Conservation (phyloP, 2,888 invertebrate species). For the Gortyna flavago region DNA sequence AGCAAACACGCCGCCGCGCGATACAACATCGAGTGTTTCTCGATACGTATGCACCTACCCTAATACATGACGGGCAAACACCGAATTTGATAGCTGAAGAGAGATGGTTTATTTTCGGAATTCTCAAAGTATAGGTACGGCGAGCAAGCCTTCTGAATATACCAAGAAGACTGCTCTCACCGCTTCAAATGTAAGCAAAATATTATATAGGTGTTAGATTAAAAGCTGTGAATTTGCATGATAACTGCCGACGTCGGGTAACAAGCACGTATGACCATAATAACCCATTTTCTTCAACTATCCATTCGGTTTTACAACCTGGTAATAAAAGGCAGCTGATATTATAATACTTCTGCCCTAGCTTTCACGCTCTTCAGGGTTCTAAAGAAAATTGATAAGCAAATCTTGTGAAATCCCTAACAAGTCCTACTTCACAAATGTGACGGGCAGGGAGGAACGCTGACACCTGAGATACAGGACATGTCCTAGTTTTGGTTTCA, state of each 20-base stretch:
- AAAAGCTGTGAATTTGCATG: conserved; percentile 44
- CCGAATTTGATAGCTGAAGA: conserved; percentile 51
- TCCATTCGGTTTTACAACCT: conserved; percentile 38
- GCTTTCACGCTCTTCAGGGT: conserved; percentile 9
- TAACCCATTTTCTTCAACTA: conserved; percentile 46
- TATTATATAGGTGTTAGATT: not conserved
- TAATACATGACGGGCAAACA: conserved; percentile 59
- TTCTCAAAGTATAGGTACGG: not conserved
- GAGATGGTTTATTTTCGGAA: conserved; percentile 28
- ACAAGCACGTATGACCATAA: conserved; percentile 38
- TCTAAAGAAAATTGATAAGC: not conserved
- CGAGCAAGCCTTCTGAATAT: not conserved
- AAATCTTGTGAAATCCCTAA: not conserved
- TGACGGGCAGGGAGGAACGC: not conserved
- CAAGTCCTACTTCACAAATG: not conserved
- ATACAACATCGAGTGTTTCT: conserved; percentile 64
- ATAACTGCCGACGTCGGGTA: conserved; percentile 24
- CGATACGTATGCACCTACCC: conserved; percentile 60
- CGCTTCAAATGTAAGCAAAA: not conserved
- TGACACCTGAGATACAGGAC: not conserved
- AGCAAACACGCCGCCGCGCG: conserved; percentile 66
- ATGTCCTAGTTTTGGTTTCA: no score
- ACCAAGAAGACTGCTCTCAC: not conserved
- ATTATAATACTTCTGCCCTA: conserved; percentile 6
- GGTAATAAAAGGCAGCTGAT: conserved; percentile 31